Percentiles rank a stretch among this genome's conserved stretches.
phyloP scores from a whole-genome alignment of 64 coral and sea anemone species.

The Acropora yongei region DNA sequence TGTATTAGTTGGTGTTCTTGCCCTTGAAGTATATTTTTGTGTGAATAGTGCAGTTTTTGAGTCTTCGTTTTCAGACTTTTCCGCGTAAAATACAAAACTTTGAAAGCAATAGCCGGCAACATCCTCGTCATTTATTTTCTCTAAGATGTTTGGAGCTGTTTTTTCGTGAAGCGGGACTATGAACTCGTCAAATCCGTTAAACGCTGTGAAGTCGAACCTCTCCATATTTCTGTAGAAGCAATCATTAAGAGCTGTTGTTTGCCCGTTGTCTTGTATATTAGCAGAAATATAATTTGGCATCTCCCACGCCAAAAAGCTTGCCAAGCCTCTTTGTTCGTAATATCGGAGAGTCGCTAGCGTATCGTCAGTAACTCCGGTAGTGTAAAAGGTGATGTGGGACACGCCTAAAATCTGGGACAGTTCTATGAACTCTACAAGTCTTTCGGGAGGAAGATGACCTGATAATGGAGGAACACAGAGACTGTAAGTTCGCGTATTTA shows the following conservation, averaged over 20 bases:
- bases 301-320: slow-evolving; percentile 30
- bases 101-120: slow-evolving; percentile 54
- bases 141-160: slow-evolving; percentile 6
- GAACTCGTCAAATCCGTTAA: slow-evolving; percentile 66
- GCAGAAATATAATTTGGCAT: slow-evolving; percentile 27
- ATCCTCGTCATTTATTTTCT: background rate
- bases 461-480: slow-evolving; percentile 58
- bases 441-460: background rate
- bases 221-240: slow-evolving; percentile 55
- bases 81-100: slow-evolving; percentile 30
- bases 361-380: background rate
- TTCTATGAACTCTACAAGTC: slow-evolving; percentile 62
- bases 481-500: slow-evolving; percentile 21
- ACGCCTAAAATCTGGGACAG: slow-evolving; percentile 51
- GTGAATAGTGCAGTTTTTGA: background rate
- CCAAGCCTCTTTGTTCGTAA: slow-evolving; percentile 43
- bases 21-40: background rate
- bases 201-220: slow-evolving; percentile 14
- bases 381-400: slow-evolving; percentile 55
- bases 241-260: slow-evolving; percentile 51
- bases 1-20: background rate
- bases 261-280: slow-evolving; percentile 46
- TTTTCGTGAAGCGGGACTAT: slow-evolving; percentile 38
- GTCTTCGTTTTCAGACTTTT: background rate
- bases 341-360: slow-evolving; percentile 24